Evolutionary conservation across 1,140 invertebrate genomes (phyloP), one percentile per base, ranked within the genome.

Genomic region (Carcinoscorpius rotundicauda): DNA sequence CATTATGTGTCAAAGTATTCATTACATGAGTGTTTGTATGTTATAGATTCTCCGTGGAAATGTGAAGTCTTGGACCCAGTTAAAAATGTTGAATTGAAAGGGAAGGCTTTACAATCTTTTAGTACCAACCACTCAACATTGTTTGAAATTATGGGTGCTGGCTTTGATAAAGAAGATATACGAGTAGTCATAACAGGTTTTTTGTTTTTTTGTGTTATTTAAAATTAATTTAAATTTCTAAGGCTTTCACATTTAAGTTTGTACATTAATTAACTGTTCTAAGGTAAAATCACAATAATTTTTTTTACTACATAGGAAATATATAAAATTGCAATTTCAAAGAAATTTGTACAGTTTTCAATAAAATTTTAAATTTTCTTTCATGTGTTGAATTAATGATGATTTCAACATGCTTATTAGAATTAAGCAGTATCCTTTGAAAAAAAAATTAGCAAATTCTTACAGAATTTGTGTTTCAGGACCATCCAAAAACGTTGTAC

Each of bases 1-100:
- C 29, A 29, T 29, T 2, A 29, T 29, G 29, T 29, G 29, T 29
- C 29, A 29, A 29, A 29, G 29, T 29, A 29, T 29, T 49, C 52
- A 64, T 52, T 60, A 59, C 5, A 8, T 68, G 67, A 60, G 71
- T 70, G 68, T 60, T 71, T 70, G 66, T 68, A 52, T 67, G 56
- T 80, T 80, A 11, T 78, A 93, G 89, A 89, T 72, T 92, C 89
- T 81, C 90, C 90, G 76, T 94, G 89, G 89, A 85, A 85, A 80
- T 88, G 91, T 72, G 84, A 86, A 76, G 88, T 93, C 72, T 89
- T 90, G 86, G 82, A 85, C 70, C 56, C 52, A 11, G 62, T 62
- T 10, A 57, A 65, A 48, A 66, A 69, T 29, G 63, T 71, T 81
- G 81, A 86, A 70, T 83, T 90, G 66, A 79, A 88, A 71, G 89